A percentile compares a stretch with the other conserved stretches of the same genome.
Conservation (phyloP, 2,113 vertebrate genomes). For the Pelodiscus sinensis region DNA sequence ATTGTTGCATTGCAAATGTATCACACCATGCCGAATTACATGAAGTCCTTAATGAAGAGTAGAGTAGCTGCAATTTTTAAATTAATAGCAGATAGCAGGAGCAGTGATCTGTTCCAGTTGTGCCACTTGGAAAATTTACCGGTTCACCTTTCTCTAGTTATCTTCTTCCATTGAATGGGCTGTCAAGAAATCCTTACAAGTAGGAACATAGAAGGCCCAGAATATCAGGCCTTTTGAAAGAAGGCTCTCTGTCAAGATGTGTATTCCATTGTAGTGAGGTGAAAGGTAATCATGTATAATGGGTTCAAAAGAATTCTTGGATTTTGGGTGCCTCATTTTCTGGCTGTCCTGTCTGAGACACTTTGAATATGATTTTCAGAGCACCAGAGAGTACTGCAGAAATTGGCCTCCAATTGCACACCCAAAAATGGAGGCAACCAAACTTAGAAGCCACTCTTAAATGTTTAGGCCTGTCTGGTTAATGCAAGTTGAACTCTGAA, state of each 20-base stretch:
- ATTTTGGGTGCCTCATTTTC: not conserved
- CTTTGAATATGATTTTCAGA: not conserved
- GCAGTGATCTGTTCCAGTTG: not conserved
- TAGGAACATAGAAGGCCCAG: not conserved
- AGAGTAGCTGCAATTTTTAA: not conserved
- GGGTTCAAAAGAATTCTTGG: not conserved
- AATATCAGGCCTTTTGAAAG: not conserved
- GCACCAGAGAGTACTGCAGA: not conserved
- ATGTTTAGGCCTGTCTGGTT: not conserved
- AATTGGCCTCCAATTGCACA: not conserved
- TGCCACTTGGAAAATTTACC: not conserved
- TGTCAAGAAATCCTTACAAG: not conserved
- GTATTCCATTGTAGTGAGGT: not conserved
- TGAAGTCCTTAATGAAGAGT: not conserved
- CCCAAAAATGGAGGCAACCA: not conserved
- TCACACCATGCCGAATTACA: not conserved
- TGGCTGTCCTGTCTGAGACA: not conserved
- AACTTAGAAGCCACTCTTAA: not conserved
- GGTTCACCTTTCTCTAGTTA: not conserved
- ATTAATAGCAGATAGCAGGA: not conserved
- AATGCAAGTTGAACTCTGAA: not conserved
- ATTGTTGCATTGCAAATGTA: accelerated
- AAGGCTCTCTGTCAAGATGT: not conserved
- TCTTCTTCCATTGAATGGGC: not conserved
- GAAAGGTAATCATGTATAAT: not conserved